Base-by-base conservation (phyloP, 1,140 invertebrate species). In the Phocides pigmalion region DNA sequence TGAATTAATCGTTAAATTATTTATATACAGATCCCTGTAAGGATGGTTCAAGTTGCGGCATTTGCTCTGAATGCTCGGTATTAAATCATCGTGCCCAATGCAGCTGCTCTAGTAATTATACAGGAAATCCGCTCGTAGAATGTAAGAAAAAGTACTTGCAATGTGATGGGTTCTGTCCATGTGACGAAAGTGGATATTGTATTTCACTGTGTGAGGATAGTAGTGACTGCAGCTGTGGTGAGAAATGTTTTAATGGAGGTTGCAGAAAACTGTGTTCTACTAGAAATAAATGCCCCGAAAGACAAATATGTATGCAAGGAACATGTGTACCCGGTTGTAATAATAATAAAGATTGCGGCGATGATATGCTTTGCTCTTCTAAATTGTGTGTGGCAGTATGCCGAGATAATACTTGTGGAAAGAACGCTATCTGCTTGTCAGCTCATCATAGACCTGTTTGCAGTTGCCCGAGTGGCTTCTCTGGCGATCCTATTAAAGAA, bases 11-110 rank as follows among this genome's bases (percentile, higher is more conserved):
- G 68, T 44, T 14, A 47, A 53, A 66, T 68, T 68, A 3, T 72
- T 74, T 68, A 81, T 85, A 91, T 58, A 20, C 74, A 95, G 96
- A 97, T 94, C 96, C 97, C 1, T 98, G 97, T 75, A 87, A 87
- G 22, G 81, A 90, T 20, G 93, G 94, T 25, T 93, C 93, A 15
- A 93, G 91, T 85, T 98, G 97, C 81, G 97, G 97, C 28, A 94
- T 95, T 61, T 98, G 97, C 87, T 96, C 97, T 11, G 92, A 94
- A 22, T 98, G 97, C 76, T 92, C 94, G 72, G 96, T 97, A 2
- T 93, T 95, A 20, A 96, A 97, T 86, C 97, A 98, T 73, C 94
- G 95, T 20, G 94, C 95, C 0, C 95, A 97, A 72, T 98, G 97
- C 76, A 96, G 94, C 72, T 98, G 97, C 77, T 95, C 96, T 2